phyloP scores from a whole-genome alignment of 2,888 invertebrate species.

The Amorpha juglandis region DNA sequence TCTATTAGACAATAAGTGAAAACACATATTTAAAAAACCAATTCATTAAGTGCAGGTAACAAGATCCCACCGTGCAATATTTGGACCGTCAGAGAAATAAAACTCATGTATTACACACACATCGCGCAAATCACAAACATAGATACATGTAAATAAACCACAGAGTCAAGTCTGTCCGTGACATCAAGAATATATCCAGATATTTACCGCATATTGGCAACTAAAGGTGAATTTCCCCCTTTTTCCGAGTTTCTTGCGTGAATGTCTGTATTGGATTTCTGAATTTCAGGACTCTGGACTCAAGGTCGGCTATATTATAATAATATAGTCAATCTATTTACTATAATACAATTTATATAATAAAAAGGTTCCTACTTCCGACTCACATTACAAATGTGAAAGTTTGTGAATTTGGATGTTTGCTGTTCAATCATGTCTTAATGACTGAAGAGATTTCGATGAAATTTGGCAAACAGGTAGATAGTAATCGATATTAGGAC shows the following conservation, averaged over 20 bases:
- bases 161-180: background rate
- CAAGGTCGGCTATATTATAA: too few species aligned
- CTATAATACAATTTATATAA: too few species aligned
- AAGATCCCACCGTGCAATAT: background rate
- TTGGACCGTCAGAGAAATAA: background rate
- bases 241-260: background rate
- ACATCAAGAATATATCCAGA: background rate
- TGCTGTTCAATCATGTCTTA: too few species aligned
- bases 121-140: background rate
- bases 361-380: too few species aligned
- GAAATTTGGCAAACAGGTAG: too few species aligned
- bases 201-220: constrained; percentile 3
- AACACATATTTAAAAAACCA: background rate
- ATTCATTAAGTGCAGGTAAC: background rate
- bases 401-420: too few species aligned
- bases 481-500: too few species aligned
- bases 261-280: background rate
- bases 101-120: background rate
- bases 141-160: constrained; percentile 10
- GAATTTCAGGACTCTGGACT: too few species aligned
- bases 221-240: background rate
- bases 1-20: too few species aligned
- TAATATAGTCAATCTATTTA: too few species aligned
- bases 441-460: too few species aligned
- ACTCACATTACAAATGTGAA: too few species aligned